Conservation (phyloP, 2,888 invertebrate genomes). For the Tetragonula carbonaria region DNA sequence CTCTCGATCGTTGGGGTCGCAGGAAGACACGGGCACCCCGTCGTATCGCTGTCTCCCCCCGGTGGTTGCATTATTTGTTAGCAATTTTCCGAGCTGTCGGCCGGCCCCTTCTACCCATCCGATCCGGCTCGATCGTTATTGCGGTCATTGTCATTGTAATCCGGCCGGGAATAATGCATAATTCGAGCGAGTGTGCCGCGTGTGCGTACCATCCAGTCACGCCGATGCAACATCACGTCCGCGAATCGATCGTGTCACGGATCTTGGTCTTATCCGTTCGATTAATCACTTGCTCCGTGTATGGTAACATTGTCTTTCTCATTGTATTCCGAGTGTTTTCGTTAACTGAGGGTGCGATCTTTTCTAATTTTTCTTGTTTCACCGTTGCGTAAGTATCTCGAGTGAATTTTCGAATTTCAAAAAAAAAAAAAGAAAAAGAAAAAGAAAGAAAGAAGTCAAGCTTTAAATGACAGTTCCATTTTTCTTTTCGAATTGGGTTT, state of each 20-base stretch:
- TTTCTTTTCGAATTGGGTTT: too few relatives aligned
- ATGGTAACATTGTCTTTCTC: neutral
- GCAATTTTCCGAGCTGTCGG: slow-evolving; percentile 83
- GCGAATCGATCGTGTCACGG: slow-evolving; percentile 53
- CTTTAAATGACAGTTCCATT: too few relatives aligned
- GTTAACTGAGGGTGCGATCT: too few relatives aligned
- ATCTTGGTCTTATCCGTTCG: slow-evolving; percentile 22
- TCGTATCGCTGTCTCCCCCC: slow-evolving; percentile 72
- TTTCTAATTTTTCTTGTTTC: too few relatives aligned
- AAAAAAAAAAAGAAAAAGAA: too few relatives aligned
- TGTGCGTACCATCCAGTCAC: slow-evolving; percentile 62
- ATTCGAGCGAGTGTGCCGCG: slow-evolving; percentile 68
- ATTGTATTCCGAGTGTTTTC: neutral
- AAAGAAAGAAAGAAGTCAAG: too few relatives aligned
- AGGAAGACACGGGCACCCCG: slow-evolving; percentile 74
- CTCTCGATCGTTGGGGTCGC: slow-evolving; percentile 50
- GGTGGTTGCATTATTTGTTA: slow-evolving; percentile 80
- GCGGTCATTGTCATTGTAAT: slow-evolving; percentile 83
- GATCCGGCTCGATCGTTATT: slow-evolving; percentile 76
- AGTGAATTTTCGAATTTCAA: too few relatives aligned
- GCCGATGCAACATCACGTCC: slow-evolving; percentile 56
- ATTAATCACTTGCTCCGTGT: slow-evolving; percentile 35
- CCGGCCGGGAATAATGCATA: slow-evolving; percentile 71
- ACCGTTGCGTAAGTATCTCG: too few relatives aligned
- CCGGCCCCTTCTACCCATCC: slow-evolving; percentile 69